Evolutionary conservation across 2,797 vertebrate genomes (phyloP).

Genomic region (Microhierax caerulescens): DNA sequence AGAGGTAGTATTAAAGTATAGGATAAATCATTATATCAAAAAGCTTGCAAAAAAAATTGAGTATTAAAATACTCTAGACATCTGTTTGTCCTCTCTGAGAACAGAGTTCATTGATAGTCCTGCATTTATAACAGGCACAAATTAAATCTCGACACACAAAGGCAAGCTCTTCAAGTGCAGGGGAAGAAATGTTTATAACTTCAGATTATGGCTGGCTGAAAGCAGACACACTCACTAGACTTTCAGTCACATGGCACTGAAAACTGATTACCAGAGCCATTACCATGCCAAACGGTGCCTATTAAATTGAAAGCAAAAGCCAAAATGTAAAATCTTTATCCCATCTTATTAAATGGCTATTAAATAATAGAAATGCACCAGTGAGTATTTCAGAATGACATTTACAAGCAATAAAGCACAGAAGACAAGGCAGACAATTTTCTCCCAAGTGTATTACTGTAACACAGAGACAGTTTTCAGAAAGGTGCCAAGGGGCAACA

Average conservation of each 20-base stretch:
- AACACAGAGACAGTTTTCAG: neutral
- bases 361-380: constrained; percentile 14
- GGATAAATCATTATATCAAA: constrained; percentile 11
- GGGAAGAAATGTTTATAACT: neutral
- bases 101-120: neutral
- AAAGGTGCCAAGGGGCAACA: neutral
- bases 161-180: neutral
- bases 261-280: neutral
- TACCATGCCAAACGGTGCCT: neutral
- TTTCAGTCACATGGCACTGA: neutral
- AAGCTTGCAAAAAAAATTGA: neutral
- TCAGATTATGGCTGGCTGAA: neutral
- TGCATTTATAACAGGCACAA: neutral
- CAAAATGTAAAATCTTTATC: constrained; percentile 36
- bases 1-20: constrained; percentile 4
- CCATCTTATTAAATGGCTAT: constrained; percentile 12
- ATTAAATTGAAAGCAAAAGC: constrained; percentile 1
- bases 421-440: constrained; percentile 4
- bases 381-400: neutral
- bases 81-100: neutral
- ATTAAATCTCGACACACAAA: neutral
- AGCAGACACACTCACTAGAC: neutral
- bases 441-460: neutral
- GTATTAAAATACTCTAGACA: neutral
- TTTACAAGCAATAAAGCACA: constrained; percentile 19